A percentile compares a stretch with the other conserved stretches of the same genome.
Conservation (phyloP, 2,888 invertebrate genomes). For the Cephus pulcher region DNA sequence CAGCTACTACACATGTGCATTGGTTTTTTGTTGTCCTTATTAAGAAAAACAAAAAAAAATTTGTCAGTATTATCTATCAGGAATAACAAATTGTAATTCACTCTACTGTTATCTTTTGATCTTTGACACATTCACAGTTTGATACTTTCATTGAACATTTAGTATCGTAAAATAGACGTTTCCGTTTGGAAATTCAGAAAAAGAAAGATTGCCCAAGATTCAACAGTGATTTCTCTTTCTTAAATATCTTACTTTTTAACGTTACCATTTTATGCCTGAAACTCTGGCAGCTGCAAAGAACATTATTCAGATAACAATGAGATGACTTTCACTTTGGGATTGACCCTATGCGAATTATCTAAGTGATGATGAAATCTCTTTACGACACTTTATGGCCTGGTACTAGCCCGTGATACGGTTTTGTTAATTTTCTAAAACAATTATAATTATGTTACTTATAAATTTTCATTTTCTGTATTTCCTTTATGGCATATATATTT, state of each 20-base stretch:
- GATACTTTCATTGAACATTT: background rate
- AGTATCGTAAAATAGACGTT: background rate
- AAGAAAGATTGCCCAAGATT: background rate
- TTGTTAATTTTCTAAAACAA: background rate
- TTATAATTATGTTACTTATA: background rate
- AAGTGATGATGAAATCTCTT: constrained; percentile 20
- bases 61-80: too few species aligned
- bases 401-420: background rate
- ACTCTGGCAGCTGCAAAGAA: background rate
- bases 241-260: background rate
- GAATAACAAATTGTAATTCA: too few species aligned
- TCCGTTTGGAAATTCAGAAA: background rate
- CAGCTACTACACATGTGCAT: background rate
- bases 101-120: background rate
- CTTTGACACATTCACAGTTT: background rate
- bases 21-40: background rate
- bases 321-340: background rate
- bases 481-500: background rate
- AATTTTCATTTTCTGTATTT: background rate
- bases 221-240: background rate
- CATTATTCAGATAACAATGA: background rate
- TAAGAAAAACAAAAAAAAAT: background rate
- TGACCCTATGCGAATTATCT: background rate
- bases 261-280: background rate
- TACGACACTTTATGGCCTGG: background rate